Evolutionary conservation across 2,113 vertebrate species (phyloP).

Genomic region (Tachuris rubrigastra): DNA sequence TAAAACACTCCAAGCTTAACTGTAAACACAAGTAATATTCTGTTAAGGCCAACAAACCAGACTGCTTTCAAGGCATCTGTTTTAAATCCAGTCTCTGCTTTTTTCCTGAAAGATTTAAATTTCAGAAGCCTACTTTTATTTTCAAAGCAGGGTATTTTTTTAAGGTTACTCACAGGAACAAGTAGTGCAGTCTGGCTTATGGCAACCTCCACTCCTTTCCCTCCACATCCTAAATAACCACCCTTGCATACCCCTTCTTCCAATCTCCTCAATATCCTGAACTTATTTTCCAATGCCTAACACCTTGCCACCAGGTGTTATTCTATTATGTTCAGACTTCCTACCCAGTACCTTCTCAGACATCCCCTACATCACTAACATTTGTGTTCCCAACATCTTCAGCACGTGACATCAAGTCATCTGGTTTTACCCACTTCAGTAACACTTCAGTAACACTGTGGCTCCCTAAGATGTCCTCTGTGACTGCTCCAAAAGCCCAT

Average conservation of each 20-base stretch:
- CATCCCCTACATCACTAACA: not conserved
- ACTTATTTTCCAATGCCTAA: not conserved
- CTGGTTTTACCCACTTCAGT: not conserved
- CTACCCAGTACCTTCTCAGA: not conserved
- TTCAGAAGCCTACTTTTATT: not conserved
- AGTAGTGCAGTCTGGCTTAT: not conserved
- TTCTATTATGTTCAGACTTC: not conserved
- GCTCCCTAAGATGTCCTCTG: accelerated
- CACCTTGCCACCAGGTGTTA: not conserved
- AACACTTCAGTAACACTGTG: accelerated
- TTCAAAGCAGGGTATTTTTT: not conserved
- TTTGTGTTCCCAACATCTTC: not conserved
- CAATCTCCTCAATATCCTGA: not conserved
- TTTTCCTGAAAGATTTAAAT: not conserved
- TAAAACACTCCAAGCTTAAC: not conserved
- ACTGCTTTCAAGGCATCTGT: not conserved
- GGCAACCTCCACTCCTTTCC: not conserved
- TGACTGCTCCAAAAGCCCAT: not conserved
- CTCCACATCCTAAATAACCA: not conserved
- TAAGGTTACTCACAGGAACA: not conserved
- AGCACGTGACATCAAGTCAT: not conserved
- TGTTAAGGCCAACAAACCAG: not conserved
- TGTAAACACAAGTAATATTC: not conserved
- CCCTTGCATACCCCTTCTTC: not conserved
- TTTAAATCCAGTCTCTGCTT: not conserved